Percentiles rank a stretch among this genome's conserved stretches.
phyloP scores from a whole-genome alignment of 2,888 invertebrate genomes.

The Calameuta pallipes region DNA sequence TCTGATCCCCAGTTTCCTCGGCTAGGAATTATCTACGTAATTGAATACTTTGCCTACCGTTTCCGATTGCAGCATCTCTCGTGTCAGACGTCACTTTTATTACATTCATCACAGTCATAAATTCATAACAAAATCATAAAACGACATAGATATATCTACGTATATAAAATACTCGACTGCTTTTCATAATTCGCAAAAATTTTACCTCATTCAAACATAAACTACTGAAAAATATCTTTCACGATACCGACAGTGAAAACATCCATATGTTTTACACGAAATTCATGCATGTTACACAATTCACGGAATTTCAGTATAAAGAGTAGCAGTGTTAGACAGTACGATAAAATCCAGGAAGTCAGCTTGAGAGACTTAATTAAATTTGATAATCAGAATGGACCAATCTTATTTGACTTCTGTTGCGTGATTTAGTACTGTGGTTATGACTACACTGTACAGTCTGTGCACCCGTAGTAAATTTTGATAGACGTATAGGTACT shows the following conservation, averaged over 20 bases:
- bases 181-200: neutral
- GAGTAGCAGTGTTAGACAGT: neutral
- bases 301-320: neutral
- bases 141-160: neutral
- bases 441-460: neutral
- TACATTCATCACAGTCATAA: neutral
- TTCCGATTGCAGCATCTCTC: neutral
- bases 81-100: neutral
- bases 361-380: neutral
- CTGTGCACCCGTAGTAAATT: neutral
- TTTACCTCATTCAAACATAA: neutral
- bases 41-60: neutral
- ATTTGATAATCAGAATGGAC: neutral
- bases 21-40: neutral
- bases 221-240: too few relatives aligned
- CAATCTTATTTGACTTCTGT: neutral
- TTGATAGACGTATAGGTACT: neutral
- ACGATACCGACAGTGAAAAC: neutral
- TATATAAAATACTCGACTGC: neutral
- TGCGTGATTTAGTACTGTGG: neutral
- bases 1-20: neutral
- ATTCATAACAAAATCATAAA: neutral
- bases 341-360: neutral
- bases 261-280: neutral
- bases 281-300: neutral